Evolutionary conservation across 2,888 invertebrate genomes (phyloP), one percentile per base, ranked within the genome.

Genomic region (Teleiodes luculella): DNA sequence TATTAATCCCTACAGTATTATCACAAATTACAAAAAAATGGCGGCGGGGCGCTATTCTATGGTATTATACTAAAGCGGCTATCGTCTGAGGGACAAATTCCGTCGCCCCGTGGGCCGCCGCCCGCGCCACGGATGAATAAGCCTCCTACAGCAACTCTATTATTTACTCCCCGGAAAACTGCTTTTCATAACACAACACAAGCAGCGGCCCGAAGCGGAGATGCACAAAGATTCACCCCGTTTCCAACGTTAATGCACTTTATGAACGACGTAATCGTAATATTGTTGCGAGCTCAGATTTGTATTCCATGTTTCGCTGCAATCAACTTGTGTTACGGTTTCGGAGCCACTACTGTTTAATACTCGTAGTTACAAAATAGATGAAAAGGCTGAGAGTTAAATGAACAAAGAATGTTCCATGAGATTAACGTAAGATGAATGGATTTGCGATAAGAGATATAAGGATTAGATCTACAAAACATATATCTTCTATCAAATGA

Each of bases 121-220:
- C n/a, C 1, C 18, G 41, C 11, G 14, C 1, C 16, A 8, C 58
- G 66, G 61, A 61, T 64, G 65, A 57, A 70, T 63, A 67, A 69
- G 70, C 68, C 70, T 72, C 74, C 74, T 65, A 72, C 35, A 75
- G 70, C 65, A 68, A 68, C 67, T 78, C 75, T 79, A 83, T 86
- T 86, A 86, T 86, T 82, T 84, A 76, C 71, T 76, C 58, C 67
- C 77, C 74, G 67, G 79, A 78, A 81, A 82, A 83, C 78, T 76
- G 83, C 83, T 86, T 86, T 87, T 86, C n/a, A n/a, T n/a, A n/a
- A n/a, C 85, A 86, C 78, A 83, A 86, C 86, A 86, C 75, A 64
- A 81, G 74, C 86, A 86, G 82, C 71, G 72, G 68, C 69, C 74
- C 74, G 72, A 74, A 70, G 68, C 68, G 66, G 70, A 77, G 72